These are phyloP conservation scores for Gonioctena quinquepunctata DNA, from an alignment of 1,140 invertebrate genomes.

Conservation along the genomic window DNA sequence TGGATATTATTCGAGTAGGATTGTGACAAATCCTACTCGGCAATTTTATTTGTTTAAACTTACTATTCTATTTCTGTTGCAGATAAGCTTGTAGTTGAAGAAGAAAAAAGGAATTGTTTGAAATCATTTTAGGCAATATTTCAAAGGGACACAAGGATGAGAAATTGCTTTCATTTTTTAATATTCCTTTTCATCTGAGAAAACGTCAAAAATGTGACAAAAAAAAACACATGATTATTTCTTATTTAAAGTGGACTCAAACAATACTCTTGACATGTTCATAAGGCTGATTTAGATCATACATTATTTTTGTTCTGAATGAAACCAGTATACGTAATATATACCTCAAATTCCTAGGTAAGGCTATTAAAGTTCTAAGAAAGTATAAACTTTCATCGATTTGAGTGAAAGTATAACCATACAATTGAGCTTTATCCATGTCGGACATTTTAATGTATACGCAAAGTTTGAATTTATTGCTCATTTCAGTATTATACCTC, in stretches of 20 bases:
- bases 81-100: constrained; percentile 20
- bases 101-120: constrained; percentile 13
- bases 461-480: constrained; percentile 31
- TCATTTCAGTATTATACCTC: constrained; percentile 51
- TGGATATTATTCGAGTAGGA: too few species aligned
- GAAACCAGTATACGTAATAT: constrained; percentile 56
- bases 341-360: constrained; percentile 49
- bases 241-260: constrained; percentile 20
- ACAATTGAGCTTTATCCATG: background rate
- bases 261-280: constrained; percentile 17
- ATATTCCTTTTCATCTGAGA: too few species aligned
- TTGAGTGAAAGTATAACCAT: background rate
- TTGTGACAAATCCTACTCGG: too few species aligned
- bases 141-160: background rate
- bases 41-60: too few species aligned
- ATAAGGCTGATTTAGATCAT: constrained; percentile 37
- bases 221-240: too few species aligned
- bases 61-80: constrained; percentile 9
- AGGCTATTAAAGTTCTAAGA: background rate
- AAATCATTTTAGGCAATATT: constrained; percentile 11
- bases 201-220: too few species aligned
- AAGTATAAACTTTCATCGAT: background rate
- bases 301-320: constrained; percentile 23
- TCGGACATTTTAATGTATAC: constrained; percentile 29
- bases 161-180: background rate